Percentiles rank a stretch among this genome's conserved stretches.
phyloP scores from a whole-genome alignment of 2,888 invertebrate genomes.

The Cistogaster globosa region DNA sequence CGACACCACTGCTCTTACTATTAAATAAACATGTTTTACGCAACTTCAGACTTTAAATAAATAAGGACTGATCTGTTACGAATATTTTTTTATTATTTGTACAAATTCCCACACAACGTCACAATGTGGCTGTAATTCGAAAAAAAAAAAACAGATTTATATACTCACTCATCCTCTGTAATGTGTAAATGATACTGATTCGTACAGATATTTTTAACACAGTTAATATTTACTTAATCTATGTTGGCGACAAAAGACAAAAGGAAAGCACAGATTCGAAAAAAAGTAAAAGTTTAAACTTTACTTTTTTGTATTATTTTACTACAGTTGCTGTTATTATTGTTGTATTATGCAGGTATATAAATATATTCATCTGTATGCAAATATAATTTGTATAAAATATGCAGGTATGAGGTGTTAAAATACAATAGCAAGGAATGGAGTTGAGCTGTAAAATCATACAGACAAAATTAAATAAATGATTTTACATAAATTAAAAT shows the following conservation, averaged over 20 bases:
- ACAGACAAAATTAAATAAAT: too few species aligned
- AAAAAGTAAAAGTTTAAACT: conserved; percentile 54
- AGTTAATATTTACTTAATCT: conserved; percentile 57
- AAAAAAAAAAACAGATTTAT: background rate
- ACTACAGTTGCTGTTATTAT: background rate
- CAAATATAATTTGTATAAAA: too few species aligned
- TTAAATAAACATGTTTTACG: conserved; percentile 54
- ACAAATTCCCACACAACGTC: background rate
- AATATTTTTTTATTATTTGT: background rate
- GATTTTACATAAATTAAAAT: too few species aligned
- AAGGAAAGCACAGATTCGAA: background rate
- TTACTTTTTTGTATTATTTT: conserved; percentile 5
- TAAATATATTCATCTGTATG: too few species aligned
- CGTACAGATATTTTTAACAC: conserved; percentile 21
- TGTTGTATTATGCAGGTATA: background rate
- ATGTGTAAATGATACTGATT: conserved; percentile 9
- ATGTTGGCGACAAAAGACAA: background rate
- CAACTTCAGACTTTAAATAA: conserved; percentile 47
- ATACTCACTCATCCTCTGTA: background rate
- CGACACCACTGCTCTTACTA: background rate
- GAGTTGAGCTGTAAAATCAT: too few species aligned
- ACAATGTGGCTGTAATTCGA: too few species aligned
- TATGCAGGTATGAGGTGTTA: too few species aligned
- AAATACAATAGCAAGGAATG: too few species aligned
- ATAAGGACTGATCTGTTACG: conserved; percentile 36